These are phyloP conservation scores for Calephelis nemesis DNA, from an alignment of 1,140 invertebrate genomes.

Conservation along the genomic window DNA sequence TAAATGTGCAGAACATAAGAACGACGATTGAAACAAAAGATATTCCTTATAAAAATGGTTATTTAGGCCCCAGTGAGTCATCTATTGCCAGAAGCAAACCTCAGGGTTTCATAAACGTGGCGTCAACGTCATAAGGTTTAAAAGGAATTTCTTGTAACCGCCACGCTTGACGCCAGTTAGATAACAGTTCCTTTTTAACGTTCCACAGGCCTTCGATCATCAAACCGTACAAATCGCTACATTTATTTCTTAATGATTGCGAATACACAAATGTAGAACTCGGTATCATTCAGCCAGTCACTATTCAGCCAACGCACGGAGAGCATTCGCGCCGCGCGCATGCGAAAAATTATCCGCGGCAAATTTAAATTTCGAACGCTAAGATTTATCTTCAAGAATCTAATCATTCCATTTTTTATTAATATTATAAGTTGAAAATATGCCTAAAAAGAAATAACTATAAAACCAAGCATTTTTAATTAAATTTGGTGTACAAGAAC, in stretches of 20 bases:
- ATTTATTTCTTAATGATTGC: slow-evolving; percentile 74
- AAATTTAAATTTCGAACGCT: slow-evolving; percentile 49
- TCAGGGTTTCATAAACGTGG: not conserved
- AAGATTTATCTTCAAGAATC: slow-evolving; percentile 25
- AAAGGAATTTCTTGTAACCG: slow-evolving; percentile 30
- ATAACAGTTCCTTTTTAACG: slow-evolving; percentile 69
- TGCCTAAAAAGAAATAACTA: slow-evolving; percentile 74
- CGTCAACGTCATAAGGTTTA: slow-evolving; percentile 7
- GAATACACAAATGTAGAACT: slow-evolving; percentile 68
- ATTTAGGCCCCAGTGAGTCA: not conserved
- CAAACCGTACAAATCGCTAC: slow-evolving; percentile 46
- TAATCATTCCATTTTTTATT: slow-evolving; percentile 36
- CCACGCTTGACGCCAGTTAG: slow-evolving; percentile 51
- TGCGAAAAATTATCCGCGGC: slow-evolving; percentile 56
- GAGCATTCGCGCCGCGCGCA: slow-evolving; percentile 55
- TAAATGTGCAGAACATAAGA: not conserved
- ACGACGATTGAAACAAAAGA: no score
- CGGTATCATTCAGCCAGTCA: slow-evolving; percentile 66
- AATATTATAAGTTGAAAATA: slow-evolving; percentile 47
- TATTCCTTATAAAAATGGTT: not conserved
- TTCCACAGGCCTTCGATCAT: slow-evolving; percentile 62
- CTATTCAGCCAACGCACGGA: slow-evolving; percentile 57
- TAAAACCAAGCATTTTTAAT: slow-evolving; percentile 15
- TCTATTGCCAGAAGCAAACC: not conserved
- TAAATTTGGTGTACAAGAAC: slow-evolving; percentile 37